Conservation (phyloP, 2,797 vertebrate genomes). For the Gadopsis marmoratus region DNA sequence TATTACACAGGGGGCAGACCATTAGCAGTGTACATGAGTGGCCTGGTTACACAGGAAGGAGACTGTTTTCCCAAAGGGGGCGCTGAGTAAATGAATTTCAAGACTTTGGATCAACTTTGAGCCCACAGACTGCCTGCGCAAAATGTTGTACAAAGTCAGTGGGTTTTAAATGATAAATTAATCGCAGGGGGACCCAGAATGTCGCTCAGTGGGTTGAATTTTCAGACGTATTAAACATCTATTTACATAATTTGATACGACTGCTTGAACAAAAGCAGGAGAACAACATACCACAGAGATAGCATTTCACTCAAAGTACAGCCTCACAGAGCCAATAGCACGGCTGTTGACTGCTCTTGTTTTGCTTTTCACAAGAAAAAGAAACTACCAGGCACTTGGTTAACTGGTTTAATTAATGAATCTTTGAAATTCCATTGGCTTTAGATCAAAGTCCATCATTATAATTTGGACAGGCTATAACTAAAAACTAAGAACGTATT, state of each 20-base stretch:
- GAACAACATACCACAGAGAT: neutral
- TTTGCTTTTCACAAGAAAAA: neutral
- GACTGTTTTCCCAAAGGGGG: conserved; percentile 44
- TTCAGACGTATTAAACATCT: conserved; percentile 3
- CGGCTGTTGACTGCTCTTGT: neutral
- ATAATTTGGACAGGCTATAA: neutral
- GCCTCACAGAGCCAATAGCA: neutral
- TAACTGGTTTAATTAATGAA: neutral
- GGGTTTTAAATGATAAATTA: conserved; percentile 48
- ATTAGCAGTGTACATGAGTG: conserved; percentile 65
- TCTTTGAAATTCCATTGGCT: neutral
- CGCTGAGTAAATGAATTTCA: conserved; percentile 36
- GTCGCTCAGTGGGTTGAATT: conserved; percentile 8
- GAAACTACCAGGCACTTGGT: too few species aligned
- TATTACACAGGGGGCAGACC: conserved; percentile 51
- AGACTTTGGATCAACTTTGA: conserved; percentile 40
- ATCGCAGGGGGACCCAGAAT: conserved; percentile 4
- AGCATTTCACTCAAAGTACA: too few species aligned
- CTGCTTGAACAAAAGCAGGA: neutral
- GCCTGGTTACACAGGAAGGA: conserved; percentile 45
- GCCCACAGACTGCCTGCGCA: conserved; percentile 27
- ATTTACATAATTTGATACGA: neutral
- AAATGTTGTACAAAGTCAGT: conserved; percentile 19
- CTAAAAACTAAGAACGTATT: neutral
- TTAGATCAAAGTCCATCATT: neutral